Percentiles rank a stretch among this genome's conserved stretches.
Conservation (phyloP, 2,888 invertebrate species). For the Therioaphis trifolii region DNA sequence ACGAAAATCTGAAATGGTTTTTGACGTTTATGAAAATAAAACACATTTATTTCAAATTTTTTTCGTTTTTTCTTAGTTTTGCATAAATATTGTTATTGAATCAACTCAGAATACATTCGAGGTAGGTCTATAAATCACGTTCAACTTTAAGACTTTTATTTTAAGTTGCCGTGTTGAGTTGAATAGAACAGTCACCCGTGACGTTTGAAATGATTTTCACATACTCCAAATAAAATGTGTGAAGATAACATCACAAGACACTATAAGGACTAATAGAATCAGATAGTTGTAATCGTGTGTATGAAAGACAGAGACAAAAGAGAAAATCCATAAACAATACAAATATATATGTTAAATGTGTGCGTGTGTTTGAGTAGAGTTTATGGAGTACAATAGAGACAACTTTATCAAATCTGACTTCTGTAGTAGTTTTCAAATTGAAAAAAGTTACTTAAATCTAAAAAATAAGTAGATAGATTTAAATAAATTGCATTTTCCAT, state of each 20-base stretch:
- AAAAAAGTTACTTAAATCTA: not conserved
- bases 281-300: not conserved
- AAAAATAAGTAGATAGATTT: not conserved
- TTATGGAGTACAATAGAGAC: not conserved
- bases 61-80: no score
- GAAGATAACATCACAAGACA: not conserved
- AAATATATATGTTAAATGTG: not conserved
- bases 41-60: no score
- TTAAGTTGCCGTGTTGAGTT: no score
- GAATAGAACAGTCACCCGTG: no score
- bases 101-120: no score
- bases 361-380: not conserved
- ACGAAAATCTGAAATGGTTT: no score
- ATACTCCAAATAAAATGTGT: not conserved
- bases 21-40: no score
- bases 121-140: no score
- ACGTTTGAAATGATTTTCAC: no score
- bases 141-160: no score
- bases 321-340: not conserved
- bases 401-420: not conserved
- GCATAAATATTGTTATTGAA: no score
- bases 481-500: not conserved
- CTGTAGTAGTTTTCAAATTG: slow-evolving; percentile 6
- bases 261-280: not conserved
- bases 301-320: slow-evolving; percentile 1